Percentiles rank a stretch among this genome's conserved stretches.
phyloP scores from a whole-genome alignment of 2,113 vertebrate species.

The Pitta sordida region DNA sequence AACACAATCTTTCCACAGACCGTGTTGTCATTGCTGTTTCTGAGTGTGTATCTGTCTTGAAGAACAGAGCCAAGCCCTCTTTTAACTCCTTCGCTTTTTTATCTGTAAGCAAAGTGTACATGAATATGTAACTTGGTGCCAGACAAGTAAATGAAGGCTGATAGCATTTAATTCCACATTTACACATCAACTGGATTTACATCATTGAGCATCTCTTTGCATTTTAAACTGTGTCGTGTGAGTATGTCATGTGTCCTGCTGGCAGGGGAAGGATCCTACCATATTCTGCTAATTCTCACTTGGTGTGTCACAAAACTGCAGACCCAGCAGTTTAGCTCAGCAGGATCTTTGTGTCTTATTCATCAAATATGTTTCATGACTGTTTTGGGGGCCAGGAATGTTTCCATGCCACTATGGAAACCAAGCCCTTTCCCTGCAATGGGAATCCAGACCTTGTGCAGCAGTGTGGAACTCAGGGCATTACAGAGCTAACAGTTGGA shows the following conservation, averaged over 20 bases:
- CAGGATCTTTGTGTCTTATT: background rate
- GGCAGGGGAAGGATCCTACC: background rate
- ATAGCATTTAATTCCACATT: slow-evolving; percentile 1
- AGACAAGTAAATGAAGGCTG: background rate
- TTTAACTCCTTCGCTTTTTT: background rate
- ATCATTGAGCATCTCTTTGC: background rate
- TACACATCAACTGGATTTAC: background rate
- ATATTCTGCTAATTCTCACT: background rate
- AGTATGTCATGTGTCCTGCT: background rate
- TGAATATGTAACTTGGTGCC: background rate
- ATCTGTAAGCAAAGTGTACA: background rate
- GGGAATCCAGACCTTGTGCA: background rate
- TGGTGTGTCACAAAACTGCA: background rate
- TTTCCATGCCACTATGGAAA: background rate
- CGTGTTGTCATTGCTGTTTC: background rate
- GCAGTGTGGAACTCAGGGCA: background rate
- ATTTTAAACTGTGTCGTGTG: background rate
- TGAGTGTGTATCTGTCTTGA: background rate
- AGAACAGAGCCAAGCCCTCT: background rate
- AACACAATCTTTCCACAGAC: background rate
- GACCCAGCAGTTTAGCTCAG: background rate
- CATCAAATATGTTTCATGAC: background rate
- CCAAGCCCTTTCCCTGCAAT: background rate
- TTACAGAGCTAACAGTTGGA: background rate
- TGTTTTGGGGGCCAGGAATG: background rate